phyloP scores from a whole-genome alignment of 2,888 invertebrate species.

The Drosophila demipolita region DNA sequence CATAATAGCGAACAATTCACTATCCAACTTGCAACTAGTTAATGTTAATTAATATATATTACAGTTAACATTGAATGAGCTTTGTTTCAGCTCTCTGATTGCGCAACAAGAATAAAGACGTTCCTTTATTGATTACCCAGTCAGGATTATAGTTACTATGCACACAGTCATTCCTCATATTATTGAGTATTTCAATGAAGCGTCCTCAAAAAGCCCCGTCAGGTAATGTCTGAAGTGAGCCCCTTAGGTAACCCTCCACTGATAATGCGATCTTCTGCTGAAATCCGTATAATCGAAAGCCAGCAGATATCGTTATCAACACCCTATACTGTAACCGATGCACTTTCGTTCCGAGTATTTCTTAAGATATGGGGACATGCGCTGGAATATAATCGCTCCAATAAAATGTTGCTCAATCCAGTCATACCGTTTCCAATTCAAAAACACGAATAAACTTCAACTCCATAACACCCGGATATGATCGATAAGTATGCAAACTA shows the following conservation, averaged over 20 bases:
- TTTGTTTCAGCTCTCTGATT: neutral
- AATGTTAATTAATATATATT: neutral
- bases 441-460: neutral
- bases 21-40: neutral
- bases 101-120: neutral
- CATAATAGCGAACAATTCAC: neutral
- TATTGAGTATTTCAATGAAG: neutral
- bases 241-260: neutral
- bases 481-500: neutral
- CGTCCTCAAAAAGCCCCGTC: neutral
- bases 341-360: constrained; percentile 5
- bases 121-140: neutral
- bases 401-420: constrained; percentile 60
- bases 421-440: constrained; percentile 25
- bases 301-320: constrained; percentile 8
- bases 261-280: neutral
- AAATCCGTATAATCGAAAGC: constrained; percentile 7
- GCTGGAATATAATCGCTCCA: constrained; percentile 41
- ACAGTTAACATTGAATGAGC: neutral
- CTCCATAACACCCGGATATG: neutral
- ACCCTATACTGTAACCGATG: neutral
- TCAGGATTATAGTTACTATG: neutral
- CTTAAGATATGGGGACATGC: constrained; percentile 31
- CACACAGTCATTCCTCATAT: neutral
- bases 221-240: neutral